A percentile compares a stretch with the other conserved stretches of the same genome.
These are phyloP conservation scores for Sinhomidia bicolor DNA, from an alignment of 2,888 invertebrate genomes.

Conservation along the genomic window DNA sequence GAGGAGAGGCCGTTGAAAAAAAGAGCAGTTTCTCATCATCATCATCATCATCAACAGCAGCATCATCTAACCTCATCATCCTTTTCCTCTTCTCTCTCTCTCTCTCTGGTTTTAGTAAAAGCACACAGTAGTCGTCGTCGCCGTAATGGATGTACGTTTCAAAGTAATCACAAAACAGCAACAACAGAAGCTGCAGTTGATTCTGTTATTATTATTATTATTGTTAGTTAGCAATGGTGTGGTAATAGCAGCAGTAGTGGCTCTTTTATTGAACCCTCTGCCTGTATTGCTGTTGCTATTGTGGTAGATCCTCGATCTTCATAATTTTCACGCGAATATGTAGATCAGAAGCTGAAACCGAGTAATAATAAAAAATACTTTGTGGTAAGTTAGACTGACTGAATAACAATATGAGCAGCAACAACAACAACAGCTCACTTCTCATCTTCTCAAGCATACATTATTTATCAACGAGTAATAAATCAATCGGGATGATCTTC, in stretches of 20 bases:
- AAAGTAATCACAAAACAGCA: background rate
- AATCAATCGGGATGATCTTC: constrained; percentile 67
- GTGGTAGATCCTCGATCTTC: constrained; percentile 56
- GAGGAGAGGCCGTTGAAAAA: background rate
- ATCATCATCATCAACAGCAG: background rate
- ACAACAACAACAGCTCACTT: constrained; percentile 51
- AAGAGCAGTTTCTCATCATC: background rate
- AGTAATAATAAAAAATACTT: background rate
- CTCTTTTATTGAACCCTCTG: background rate
- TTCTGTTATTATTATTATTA: too few relatives aligned
- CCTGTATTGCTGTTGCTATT: background rate
- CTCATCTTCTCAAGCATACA: constrained; percentile 56
- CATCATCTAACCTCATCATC: background rate
- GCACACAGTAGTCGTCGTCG: constrained; percentile 30
- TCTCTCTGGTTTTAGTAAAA: background rate
- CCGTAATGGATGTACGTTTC: constrained; percentile 5
- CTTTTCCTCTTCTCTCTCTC: constrained; percentile 3
- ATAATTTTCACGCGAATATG: constrained; percentile 37
- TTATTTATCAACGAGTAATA: constrained; percentile 67
- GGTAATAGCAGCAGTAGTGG: background rate
- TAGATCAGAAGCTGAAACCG: constrained; percentile 54
- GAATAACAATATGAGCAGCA: constrained; percentile 10
- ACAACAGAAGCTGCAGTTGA: background rate
- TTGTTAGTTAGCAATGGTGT: too few relatives aligned
- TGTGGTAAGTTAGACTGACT: too few relatives aligned